A percentile compares a stretch with the other conserved stretches of the same genome.
These are phyloP conservation scores for Druceiella hillmani DNA, from an alignment of 2,888 invertebrate genomes.

Conservation along the genomic window DNA sequence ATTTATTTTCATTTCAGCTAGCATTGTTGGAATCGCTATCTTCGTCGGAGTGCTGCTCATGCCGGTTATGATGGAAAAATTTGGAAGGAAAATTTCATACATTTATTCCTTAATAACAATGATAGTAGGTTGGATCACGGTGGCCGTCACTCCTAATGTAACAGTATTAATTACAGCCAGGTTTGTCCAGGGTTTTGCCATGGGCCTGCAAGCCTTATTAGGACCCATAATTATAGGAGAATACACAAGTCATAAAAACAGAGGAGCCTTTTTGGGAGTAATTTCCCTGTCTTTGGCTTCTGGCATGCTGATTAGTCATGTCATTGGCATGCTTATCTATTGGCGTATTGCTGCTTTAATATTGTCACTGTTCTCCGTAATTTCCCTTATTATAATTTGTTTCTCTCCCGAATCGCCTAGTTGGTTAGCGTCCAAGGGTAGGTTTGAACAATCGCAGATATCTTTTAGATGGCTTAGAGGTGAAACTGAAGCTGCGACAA, in stretches of 20 bases:
- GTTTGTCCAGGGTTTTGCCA: slow-evolving; percentile 44
- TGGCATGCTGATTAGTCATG: slow-evolving; percentile 55
- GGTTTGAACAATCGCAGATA: slow-evolving; percentile 41
- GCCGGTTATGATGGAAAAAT: slow-evolving; percentile 42
- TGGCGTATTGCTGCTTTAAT: slow-evolving; percentile 32
- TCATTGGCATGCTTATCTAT: slow-evolving; percentile 27
- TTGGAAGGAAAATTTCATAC: slow-evolving; percentile 49
- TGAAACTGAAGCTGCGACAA: slow-evolving; percentile 21
- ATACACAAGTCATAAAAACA: slow-evolving; percentile 54
- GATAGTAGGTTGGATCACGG: slow-evolving; percentile 45
- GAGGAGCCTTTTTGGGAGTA: slow-evolving; percentile 58
- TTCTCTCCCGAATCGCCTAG: slow-evolving; percentile 56
- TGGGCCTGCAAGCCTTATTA: slow-evolving; percentile 51
- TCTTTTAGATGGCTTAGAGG: slow-evolving; percentile 50
- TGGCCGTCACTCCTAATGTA: slow-evolving; percentile 40
- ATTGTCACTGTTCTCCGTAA: slow-evolving; percentile 27
- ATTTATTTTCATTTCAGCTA: slow-evolving; percentile 28
- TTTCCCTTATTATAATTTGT: slow-evolving; percentile 31
- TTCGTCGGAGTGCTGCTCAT: slow-evolving; percentile 34
- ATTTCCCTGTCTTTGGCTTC: slow-evolving; percentile 57
- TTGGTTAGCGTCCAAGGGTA: slow-evolving; percentile 51
- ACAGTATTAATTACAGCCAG: slow-evolving; percentile 39
- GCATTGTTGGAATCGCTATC: slow-evolving; percentile 33
- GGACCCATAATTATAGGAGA: slow-evolving; percentile 54
- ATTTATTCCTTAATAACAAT: slow-evolving; percentile 43